phyloP scores from a whole-genome alignment of 2,113 vertebrate species.

The Notothenia coriiceps region DNA sequence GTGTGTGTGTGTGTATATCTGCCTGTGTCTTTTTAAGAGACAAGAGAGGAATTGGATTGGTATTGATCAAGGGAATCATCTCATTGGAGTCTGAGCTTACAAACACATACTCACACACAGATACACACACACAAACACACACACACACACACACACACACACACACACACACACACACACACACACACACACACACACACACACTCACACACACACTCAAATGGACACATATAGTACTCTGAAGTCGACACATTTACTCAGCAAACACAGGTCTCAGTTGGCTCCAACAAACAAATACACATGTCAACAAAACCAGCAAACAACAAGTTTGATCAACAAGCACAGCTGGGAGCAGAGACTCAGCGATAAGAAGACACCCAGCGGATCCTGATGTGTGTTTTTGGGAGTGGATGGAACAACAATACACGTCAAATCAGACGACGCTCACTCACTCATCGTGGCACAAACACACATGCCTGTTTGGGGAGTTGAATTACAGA shows the following conservation, averaged over 20 bases:
- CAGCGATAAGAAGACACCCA: conserved; percentile 32
- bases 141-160: no score
- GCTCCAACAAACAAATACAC: conserved; percentile 35
- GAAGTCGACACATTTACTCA: not conserved
- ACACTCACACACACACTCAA: not conserved
- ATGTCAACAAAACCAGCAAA: conserved; percentile 57
- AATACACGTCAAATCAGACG: conserved; percentile 30
- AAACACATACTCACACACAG: not conserved
- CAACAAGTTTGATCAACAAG: conserved; percentile 51
- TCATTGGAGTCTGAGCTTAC: not conserved
- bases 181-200: not conserved
- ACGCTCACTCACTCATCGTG: no score
- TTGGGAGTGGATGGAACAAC: conserved; percentile 34
- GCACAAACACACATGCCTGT: conserved; percentile 13
- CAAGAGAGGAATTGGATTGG: not conserved
- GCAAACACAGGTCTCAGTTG: conserved; percentile 12
- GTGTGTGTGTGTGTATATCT: conserved; percentile 1
- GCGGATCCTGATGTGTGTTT: conserved; percentile 44
- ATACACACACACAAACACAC: no score
- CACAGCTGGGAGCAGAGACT: conserved; percentile 41
- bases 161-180: not conserved
- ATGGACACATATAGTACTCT: not conserved
- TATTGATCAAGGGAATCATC: conserved; percentile 32
- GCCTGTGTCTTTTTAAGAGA: not conserved
- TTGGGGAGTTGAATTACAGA: not conserved